A percentile compares a stretch with the other conserved stretches of the same genome.
phyloP scores from a whole-genome alignment of 2,888 invertebrate species.

The Xiphydria camelus region DNA sequence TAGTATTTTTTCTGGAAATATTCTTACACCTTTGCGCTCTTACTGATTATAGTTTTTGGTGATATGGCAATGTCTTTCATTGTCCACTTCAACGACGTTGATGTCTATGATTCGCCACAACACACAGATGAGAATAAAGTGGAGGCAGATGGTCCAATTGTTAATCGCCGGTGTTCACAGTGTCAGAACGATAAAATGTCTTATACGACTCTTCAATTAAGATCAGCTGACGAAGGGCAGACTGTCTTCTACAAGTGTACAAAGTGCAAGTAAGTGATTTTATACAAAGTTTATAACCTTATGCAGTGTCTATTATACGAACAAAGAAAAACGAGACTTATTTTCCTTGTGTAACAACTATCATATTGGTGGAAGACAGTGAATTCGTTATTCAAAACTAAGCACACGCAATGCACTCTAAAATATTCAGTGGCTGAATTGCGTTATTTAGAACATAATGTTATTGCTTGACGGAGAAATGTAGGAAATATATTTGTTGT shows the following conservation, averaged over 20 bases:
- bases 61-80: slow-evolving; percentile 70
- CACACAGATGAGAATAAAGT: slow-evolving; percentile 41
- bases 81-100: slow-evolving; percentile 70
- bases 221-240: slow-evolving; percentile 99
- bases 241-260: slow-evolving; percentile 98
- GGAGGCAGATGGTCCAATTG: slow-evolving; percentile 75
- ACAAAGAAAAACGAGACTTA: slow-evolving; percentile 1
- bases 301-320: too few relatives aligned
- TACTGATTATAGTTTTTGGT: slow-evolving; percentile 64
- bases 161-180: slow-evolving; percentile 80
- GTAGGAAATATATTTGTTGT: neutral
- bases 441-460: too few relatives aligned
- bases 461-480: neutral
- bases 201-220: slow-evolving; percentile 90
- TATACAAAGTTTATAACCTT: slow-evolving; percentile 26
- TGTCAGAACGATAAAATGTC: slow-evolving; percentile 93
- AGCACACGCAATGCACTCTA: neutral
- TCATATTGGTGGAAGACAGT: neutral
- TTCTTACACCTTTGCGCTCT: slow-evolving; percentile 5
- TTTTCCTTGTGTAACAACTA: too few relatives aligned
- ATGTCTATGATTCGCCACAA: slow-evolving; percentile 55
- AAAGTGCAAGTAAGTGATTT: slow-evolving; percentile 77
- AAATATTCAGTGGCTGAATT: too few relatives aligned
- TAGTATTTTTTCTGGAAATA: neutral
- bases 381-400: neutral